Percentiles rank a stretch among this genome's conserved stretches.
These are phyloP conservation scores for Antidorcas marsupialis DNA, from an alignment of 2,113 vertebrate genomes.

Conservation along the genomic window DNA sequence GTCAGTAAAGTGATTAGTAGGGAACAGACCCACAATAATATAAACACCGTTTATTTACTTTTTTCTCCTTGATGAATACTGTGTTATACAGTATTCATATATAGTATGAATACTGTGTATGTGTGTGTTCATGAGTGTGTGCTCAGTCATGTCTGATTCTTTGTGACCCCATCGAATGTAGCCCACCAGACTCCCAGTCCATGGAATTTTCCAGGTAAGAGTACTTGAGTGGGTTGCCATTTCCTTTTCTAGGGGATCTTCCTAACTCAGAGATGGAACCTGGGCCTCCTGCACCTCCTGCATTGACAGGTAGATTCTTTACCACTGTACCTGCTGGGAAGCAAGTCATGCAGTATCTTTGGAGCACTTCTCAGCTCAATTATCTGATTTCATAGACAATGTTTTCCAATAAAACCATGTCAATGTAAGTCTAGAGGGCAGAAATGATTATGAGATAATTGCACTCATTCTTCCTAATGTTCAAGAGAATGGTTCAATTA, in stretches of 20 bases:
- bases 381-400: background rate
- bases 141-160: background rate
- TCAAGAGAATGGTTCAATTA: background rate
- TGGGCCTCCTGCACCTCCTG: background rate
- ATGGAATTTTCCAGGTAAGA: background rate
- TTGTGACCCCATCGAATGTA: background rate
- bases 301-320: background rate
- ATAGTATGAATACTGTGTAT: no score
- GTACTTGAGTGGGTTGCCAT: background rate
- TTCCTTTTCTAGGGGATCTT: background rate
- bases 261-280: background rate
- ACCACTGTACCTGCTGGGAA: background rate
- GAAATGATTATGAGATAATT: background rate
- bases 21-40: background rate
- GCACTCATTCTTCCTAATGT: background rate
- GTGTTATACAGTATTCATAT: background rate
- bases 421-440: background rate
- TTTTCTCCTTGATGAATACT: background rate
- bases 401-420: background rate
- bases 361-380: background rate
- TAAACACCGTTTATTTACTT: background rate
- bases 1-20: background rate
- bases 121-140: background rate
- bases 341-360: background rate
- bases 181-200: background rate